phyloP scores from a whole-genome alignment of 2,797 vertebrate genomes.

The Acomys russatus region DNA sequence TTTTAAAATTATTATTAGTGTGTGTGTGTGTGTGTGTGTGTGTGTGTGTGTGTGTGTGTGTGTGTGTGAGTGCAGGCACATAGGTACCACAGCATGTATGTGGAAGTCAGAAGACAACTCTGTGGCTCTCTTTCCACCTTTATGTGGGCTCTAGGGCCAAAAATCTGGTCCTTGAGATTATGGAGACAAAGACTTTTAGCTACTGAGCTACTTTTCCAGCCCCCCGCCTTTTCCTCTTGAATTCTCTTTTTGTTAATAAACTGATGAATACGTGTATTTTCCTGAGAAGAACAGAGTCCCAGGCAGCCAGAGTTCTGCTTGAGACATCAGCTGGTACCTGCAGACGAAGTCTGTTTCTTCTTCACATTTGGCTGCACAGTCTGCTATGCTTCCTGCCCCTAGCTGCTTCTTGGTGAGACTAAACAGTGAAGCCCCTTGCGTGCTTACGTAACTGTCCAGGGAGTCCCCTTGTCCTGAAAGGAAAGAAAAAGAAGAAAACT shows the following conservation, averaged over 20 bases:
- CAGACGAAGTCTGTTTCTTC: slow-evolving; percentile 87
- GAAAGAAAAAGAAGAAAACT: not conserved
- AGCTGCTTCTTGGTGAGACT: slow-evolving; percentile 76
- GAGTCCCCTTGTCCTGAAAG: slow-evolving; percentile 83
- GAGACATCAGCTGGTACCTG: slow-evolving; percentile 84
- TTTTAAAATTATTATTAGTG: not conserved
- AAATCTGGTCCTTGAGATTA: not conserved
- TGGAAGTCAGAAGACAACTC: not conserved
- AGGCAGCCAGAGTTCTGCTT: accelerated
- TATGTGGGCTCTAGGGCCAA: not conserved
- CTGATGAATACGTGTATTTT: not conserved
- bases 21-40: not conserved
- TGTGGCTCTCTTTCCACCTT: not conserved
- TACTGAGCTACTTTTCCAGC: no score
- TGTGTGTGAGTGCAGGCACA: not conserved
- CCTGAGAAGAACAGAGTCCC: no score
- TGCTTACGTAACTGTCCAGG: slow-evolving; percentile 87
- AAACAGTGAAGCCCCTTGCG: slow-evolving; percentile 89
- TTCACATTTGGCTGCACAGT: slow-evolving; percentile 87
- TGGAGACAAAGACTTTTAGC: not conserved
- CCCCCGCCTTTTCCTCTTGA: slow-evolving; percentile 33
- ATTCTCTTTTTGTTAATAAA: not conserved
- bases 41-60: no score
- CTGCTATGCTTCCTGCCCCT: slow-evolving; percentile 59
- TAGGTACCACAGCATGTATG: no score